phyloP scores from a whole-genome alignment of 2,888 invertebrate genomes.

The Heteromurus nitidus region DNA sequence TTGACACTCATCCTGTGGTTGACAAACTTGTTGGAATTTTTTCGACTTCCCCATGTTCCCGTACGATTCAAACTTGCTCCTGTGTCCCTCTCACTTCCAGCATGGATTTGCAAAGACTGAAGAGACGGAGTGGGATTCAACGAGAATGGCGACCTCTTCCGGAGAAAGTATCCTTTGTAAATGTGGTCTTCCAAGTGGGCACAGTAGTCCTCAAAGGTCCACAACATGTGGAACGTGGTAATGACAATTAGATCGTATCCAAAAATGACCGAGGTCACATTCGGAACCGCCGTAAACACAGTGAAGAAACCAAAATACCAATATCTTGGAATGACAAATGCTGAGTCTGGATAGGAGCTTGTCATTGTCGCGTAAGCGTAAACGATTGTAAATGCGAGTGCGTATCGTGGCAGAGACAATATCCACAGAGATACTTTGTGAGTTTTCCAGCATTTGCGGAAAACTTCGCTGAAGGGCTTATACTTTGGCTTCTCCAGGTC shows the following conservation, averaged over 20 bases:
- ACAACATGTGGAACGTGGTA: constrained; percentile 55
- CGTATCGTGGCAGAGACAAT: constrained; percentile 44
- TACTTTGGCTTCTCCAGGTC: constrained; percentile 47
- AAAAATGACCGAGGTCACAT: constrained; percentile 49
- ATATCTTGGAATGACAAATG: constrained; percentile 35
- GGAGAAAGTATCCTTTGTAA: constrained; percentile 48
- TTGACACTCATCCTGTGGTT: not conserved
- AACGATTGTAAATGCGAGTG: constrained; percentile 13
- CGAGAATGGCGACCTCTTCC: constrained; percentile 17
- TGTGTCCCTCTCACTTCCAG: not conserved
- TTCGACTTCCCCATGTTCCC: not conserved
- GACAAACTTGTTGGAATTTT: not conserved
- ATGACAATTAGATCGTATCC: constrained; percentile 59
- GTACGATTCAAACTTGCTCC: not conserved
- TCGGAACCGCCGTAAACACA: constrained; percentile 41
- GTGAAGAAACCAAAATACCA: constrained; percentile 43
- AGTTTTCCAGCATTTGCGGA: constrained; percentile 49
- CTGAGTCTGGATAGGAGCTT: constrained; percentile 16
- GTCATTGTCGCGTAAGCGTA: constrained; percentile 25
- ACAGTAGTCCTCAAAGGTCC: constrained; percentile 63
- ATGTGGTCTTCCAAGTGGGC: constrained; percentile 55
- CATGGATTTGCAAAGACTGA: constrained; percentile 18
- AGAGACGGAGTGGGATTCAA: constrained; percentile 30
- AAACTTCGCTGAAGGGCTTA: constrained; percentile 22
- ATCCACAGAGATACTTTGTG: constrained; percentile 48